phyloP scores from a whole-genome alignment of 1,140 invertebrate species.

The Lepidurus arcticus region DNA sequence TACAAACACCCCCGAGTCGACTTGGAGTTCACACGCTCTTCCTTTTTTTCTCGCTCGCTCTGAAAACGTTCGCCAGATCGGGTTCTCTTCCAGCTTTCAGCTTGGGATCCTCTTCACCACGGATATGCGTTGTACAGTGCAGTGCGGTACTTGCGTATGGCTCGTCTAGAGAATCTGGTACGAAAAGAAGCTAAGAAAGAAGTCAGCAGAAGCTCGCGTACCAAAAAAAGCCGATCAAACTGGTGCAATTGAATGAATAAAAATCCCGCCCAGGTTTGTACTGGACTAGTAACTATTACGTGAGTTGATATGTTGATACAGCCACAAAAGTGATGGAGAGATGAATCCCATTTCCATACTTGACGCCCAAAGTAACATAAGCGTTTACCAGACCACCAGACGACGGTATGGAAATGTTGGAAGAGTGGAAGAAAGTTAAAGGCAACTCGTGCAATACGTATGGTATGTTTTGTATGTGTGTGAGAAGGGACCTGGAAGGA shows the following conservation, averaged over 20 bases:
- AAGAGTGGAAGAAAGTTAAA: neutral
- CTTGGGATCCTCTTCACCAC: neutral
- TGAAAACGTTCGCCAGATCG: neutral
- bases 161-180: too few relatives aligned
- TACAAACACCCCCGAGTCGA: too few relatives aligned
- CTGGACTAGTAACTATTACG: neutral
- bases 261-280: neutral
- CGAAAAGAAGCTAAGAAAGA: too few relatives aligned
- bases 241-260: too few relatives aligned
- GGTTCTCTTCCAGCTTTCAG: neutral
- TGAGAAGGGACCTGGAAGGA: neutral
- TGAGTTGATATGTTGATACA: neutral
- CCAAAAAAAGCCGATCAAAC: too few relatives aligned
- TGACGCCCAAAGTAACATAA: neutral
- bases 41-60: neutral
- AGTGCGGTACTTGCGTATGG: neutral
- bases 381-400: too few relatives aligned
- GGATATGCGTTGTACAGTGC: neutral
- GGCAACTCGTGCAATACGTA: neutral
- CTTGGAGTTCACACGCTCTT: neutral
- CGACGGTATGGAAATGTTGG: neutral
- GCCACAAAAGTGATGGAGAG: neutral
- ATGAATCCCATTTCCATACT: slow-evolving; percentile 3
- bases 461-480: neutral
- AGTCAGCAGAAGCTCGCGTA: too few relatives aligned